Percentiles rank a stretch among this genome's conserved stretches.
Conservation (phyloP, 1,140 invertebrate genomes). For the Trachymyrmex septentrionalis region DNA sequence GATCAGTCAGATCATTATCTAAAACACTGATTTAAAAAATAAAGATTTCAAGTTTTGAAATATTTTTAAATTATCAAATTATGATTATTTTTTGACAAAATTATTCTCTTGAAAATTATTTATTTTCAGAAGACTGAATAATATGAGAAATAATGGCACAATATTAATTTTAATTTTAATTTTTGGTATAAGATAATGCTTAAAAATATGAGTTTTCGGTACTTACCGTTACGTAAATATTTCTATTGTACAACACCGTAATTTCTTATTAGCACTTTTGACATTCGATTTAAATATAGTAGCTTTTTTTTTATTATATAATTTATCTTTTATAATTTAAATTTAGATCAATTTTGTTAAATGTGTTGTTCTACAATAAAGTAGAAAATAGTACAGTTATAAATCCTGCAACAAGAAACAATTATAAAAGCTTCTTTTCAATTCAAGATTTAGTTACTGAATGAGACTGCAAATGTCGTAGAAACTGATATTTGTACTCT, state of each 20-base stretch:
- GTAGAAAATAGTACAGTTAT: neutral
- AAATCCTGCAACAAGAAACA: neutral
- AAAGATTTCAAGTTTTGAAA: too few relatives aligned
- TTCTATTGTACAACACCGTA: neutral
- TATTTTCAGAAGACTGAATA: too few relatives aligned
- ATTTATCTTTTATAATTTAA: neutral
- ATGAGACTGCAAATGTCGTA: neutral
- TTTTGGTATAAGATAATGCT: neutral
- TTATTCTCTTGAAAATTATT: too few relatives aligned
- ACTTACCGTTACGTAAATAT: neutral
- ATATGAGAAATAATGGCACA: too few relatives aligned
- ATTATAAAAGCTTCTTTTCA: neutral
- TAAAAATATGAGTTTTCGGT: neutral
- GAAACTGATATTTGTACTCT: neutral
- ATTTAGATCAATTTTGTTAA: neutral
- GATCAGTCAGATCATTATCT: too few relatives aligned
- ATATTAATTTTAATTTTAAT: neutral
- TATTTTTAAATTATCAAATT: too few relatives aligned
- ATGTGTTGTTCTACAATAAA: too few relatives aligned
- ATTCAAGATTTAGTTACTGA: neutral
- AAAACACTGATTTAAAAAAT: too few relatives aligned
- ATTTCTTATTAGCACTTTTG: neutral
- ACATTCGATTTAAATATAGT: neutral
- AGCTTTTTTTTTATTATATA: neutral
- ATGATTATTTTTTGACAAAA: too few relatives aligned